Base-by-base conservation (phyloP, 2,888 invertebrate genomes). In the Epiblema foenella region DNA sequence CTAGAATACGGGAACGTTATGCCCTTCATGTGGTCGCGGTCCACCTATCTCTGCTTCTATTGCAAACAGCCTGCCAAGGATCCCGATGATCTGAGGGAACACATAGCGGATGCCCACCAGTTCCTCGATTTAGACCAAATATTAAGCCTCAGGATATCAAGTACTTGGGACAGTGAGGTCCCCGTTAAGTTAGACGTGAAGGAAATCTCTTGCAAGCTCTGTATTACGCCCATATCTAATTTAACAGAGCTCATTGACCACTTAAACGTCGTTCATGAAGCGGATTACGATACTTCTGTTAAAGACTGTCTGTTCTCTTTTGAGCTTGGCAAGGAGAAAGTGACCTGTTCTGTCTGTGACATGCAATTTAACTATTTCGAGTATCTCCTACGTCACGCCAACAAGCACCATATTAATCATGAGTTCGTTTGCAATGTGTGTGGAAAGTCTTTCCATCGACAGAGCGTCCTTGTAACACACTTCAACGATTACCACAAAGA, bases 391-490 rank as follows among this genome's bases (percentile, higher is more conserved):
- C 60, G 62, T 1, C 75, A 75, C 9, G 71, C 71, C 17, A 73
- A 73, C 49, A 75, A 69, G 18, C 15, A 68, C 7, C 74, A 74
- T 3, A 51, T 58, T 10, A 54, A 54, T 2, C 68, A 71, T 9
- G 42, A 66, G 2, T 73, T 62, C 70, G 33, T 62, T 2, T 74
- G 74, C 62, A 58, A 24, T 15, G 69, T 68, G 2, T 73, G 74
- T 39, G 70, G 68, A 0, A 88, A 71, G 15, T 62, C 71, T 11
- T 71, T 71, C 29, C 71, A 71, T 24, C 17, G 62, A 5, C 52
- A 62, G 54, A 86, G 85, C 1, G 88, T 87, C 0, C 46, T 68
- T 0, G 10, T 52, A 20, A 64, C 57, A 9, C 66, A 68, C 51
- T 67, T 67, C 39, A 64, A 71, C 56, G 58, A 65, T 17, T 60